phyloP scores from a whole-genome alignment of 2,888 invertebrate genomes.

The Nephrotoma appendiculata region DNA sequence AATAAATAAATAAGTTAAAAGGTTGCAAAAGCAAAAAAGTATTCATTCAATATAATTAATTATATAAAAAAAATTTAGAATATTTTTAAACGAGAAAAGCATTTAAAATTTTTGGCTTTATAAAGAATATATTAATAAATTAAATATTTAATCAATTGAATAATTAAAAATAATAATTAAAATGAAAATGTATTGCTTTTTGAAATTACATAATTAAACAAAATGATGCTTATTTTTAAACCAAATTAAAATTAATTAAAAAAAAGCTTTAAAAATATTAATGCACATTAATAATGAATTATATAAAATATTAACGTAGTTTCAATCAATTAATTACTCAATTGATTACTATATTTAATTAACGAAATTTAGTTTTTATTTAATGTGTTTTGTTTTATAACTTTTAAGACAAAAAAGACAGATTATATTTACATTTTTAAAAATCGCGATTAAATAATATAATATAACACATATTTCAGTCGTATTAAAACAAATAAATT shows the following conservation, averaged over 20 bases:
- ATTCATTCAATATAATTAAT: not conserved
- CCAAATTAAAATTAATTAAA: not conserved
- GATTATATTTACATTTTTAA: not conserved
- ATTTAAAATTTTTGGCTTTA: not conserved
- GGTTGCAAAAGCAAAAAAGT: not conserved
- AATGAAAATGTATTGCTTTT: not conserved
- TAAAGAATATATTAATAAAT: not conserved
- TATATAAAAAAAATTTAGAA: not conserved
- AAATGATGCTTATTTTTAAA: not conserved
- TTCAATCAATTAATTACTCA: not conserved
- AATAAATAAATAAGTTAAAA: not conserved
- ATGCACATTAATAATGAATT: not conserved
- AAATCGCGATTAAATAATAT: not conserved
- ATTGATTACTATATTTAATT: not conserved
- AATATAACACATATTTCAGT: not conserved
- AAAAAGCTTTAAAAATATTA: not conserved
- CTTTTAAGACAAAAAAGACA: not conserved
- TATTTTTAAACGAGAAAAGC: not conserved
- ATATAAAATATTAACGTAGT: not conserved
- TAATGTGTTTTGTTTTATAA: not conserved
- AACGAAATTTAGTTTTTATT: not conserved
- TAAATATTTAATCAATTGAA: not conserved
- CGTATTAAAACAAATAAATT: not conserved
- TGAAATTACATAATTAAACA: not conserved
- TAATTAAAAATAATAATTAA: not conserved